Evolutionary conservation across 2,888 invertebrate species (phyloP).

Genomic region (Nomada ferruginata): DNA sequence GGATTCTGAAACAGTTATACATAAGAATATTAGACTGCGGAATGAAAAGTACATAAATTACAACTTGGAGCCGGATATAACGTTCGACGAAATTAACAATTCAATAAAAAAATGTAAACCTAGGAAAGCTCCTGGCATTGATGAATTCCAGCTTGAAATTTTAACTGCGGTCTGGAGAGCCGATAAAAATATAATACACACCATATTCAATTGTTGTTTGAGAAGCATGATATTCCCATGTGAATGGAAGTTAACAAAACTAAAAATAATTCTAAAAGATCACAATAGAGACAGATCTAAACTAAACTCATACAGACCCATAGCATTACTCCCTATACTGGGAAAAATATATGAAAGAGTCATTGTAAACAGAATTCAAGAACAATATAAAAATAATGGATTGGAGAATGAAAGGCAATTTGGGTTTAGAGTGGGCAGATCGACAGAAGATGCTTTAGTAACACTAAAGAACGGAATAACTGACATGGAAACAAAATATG

Average conservation of each 20-base stretch:
- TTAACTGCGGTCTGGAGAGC: neutral
- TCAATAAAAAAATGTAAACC: neutral
- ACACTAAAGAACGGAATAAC: neutral
- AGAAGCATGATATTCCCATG: neutral
- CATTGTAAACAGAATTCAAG: neutral
- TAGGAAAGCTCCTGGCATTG: neutral
- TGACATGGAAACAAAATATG: neutral
- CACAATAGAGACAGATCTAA: neutral
- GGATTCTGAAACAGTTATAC: neutral
- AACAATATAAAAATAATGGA: neutral
- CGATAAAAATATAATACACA: neutral
- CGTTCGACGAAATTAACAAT: neutral
- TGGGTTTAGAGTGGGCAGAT: neutral
- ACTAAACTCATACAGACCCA: neutral
- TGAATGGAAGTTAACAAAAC: constrained; percentile 10
- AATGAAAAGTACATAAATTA: neutral
- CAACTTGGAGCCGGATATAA: neutral
- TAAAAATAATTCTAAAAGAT: constrained; percentile 9
- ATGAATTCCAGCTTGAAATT: neutral
- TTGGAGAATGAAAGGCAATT: neutral
- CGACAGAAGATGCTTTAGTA: neutral
- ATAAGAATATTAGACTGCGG: neutral
- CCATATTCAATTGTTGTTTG: neutral
- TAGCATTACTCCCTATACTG: neutral
- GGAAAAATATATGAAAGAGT: neutral